Evolutionary conservation across 2,113 vertebrate species (phyloP), one percentile per base, ranked within the genome.

Genomic region (Semicossyphus pulcher): DNA sequence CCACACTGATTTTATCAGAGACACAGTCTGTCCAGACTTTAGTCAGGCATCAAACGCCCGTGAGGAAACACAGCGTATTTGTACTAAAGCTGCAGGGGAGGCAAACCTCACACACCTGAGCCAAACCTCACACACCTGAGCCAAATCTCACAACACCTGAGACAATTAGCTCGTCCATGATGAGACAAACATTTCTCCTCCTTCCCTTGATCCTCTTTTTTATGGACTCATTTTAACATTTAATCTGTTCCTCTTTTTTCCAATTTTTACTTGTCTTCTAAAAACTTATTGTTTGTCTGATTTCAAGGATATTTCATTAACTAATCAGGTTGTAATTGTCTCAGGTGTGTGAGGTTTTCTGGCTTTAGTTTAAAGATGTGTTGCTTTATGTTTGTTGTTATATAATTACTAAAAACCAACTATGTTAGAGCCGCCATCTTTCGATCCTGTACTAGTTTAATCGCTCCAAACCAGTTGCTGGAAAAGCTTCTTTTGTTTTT

Each of bases 91-190:
- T 10, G 11, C 23, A 45, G 32, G 5, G n/a, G 44, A 32, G 18
- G 2, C 31, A 45, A 52, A 32, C 34, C 34, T 60, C 18, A 39
- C 18, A 34, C 60, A 26, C 52, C 41, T 69, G 52, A 48, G 53
- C 44, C 32, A 36, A 26, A 44, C 23, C 31, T 48, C 31, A 36
- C n/a, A 48, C 3, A 6, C 44, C 21, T 11, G 28, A 9, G 31
- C 32, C 59, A 15, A 47, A 21, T 47, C 3, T 8, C 28, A 34
- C 7, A 34, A 26, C 25, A 26, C n/a, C n/a, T n/a, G n/a, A n/a
- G n/a, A n/a, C n/a, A n/a, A n/a, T n/a, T n/a, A n/a, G n/a, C n/a
- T n/a, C n/a, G n/a, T n/a, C n/a, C n/a, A n/a, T 47, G 6, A 31
- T 14, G 28, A 25, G 28, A 12, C 26, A 10, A 67, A 29, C 32